Base-by-base conservation (phyloP, 2,113 vertebrate species). In the Sprattus sprattus region DNA sequence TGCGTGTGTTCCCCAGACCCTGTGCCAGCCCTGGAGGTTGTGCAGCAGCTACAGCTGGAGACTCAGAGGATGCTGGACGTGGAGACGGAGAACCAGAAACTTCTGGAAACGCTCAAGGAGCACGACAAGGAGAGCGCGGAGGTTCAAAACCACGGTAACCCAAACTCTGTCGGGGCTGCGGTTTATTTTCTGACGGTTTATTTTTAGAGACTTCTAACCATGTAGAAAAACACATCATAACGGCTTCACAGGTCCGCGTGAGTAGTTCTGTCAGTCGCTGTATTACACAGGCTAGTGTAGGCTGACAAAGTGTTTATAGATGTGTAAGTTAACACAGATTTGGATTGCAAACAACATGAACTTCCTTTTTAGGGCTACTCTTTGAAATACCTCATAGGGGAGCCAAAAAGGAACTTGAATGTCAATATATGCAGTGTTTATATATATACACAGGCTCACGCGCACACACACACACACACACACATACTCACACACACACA, bases 11-110 rank as follows among this genome's bases (percentile, higher is more conserved):
- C 83, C 32, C 22, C 89, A 97, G 97, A 98, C 93, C 97, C 97
- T 0, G 95, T 95, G 84, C 95, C 96, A 20, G 96, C 96, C 54
- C 94, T 98, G 94, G 97, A 98, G 91, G 94, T 96, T 25, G 96
- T 95, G 86, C 97, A 97, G 91, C 97, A 97, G 92, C 95, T 97
- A 82, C 96, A 97, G 94, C 92, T 97, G 90, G 96, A 96, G 90
- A 95, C 96, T 85, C 96, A 97, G 88, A 97, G 94, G 83, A 96
- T 97, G 94, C 96, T 97, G 4, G 96, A 97, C 88, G 95, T 96
- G 86, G 97, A 98, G 93, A 96, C 96, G 0, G 96, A 98, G 89
- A 98, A 97, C 93, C 96, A 97, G 94, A 97, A 96, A 83, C 96
- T 97, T 88, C 92, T 96, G 90, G 96, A 97, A 89, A 97, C 96